phyloP scores from a whole-genome alignment of 2,113 vertebrate species.

The Solea solea region DNA sequence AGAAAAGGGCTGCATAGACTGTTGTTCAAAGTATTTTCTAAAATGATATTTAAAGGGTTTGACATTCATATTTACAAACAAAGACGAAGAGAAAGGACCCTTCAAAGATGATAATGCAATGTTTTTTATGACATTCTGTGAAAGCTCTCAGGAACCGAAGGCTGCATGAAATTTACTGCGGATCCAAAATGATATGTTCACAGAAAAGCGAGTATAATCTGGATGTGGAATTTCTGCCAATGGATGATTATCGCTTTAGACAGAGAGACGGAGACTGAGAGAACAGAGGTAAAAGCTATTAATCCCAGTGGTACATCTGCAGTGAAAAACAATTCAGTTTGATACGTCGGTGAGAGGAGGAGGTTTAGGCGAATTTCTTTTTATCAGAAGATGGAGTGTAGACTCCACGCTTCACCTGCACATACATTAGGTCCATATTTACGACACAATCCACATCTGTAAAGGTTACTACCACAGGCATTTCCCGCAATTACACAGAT shows the following conservation, averaged over 20 bases:
- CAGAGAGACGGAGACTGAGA: not conserved
- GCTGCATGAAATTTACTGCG: no score
- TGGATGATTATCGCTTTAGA: slow-evolving; percentile 22
- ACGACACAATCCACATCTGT: not conserved
- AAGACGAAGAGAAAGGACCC: no score
- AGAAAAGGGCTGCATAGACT: no score
- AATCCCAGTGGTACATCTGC: not conserved
- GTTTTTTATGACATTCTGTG: not conserved
- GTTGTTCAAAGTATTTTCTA: no score
- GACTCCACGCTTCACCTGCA: not conserved
- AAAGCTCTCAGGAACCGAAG: not conserved
- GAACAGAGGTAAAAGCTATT: not conserved
- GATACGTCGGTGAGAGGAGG: not conserved
- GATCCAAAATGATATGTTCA: no score
- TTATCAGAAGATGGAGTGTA: not conserved
- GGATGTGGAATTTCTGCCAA: slow-evolving; percentile 9
- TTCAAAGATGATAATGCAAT: no score
- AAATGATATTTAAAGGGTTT: no score
- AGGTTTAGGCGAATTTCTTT: not conserved
- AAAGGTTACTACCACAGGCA: slow-evolving; percentile 26
- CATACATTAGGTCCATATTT: not conserved
- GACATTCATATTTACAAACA: no score
- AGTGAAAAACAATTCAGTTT: not conserved
- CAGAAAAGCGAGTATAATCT: slow-evolving; percentile 2
- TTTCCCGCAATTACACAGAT: slow-evolving; percentile 22